Conservation (phyloP, 2,888 invertebrate species). For the Miltochrista miniata region DNA sequence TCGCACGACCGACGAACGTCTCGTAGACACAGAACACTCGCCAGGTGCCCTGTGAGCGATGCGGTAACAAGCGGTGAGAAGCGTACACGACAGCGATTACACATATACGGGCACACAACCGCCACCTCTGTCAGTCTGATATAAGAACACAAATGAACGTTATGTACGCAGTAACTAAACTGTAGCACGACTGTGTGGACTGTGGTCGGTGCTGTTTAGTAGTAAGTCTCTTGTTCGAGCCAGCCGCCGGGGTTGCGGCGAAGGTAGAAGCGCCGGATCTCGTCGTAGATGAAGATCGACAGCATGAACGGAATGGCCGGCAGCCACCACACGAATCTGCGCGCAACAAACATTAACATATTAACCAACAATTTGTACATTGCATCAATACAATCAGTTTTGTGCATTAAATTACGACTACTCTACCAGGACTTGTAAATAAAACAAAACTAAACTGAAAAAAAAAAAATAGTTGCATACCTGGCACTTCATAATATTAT, state of each 20-base stretch:
- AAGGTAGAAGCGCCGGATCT: conserved; percentile 98
- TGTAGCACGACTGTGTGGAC: conserved; percentile 67
- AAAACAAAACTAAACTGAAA: too few species aligned
- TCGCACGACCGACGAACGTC: conserved; percentile 45
- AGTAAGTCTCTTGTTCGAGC: conserved; percentile 99
- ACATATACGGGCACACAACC: conserved; percentile 69
- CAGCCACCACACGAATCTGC: conserved; percentile 99
- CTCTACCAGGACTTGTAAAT: too few species aligned
- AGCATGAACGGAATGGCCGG: conserved; percentile 99
- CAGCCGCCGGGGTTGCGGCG: conserved; percentile 99
- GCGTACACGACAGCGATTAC: conserved; percentile 77
- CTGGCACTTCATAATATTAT: too few species aligned
- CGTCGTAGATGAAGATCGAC: conserved; percentile 99
- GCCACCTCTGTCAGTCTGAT: conserved; percentile 75
- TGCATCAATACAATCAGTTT: too few species aligned
- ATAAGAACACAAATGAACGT: conserved; percentile 74
- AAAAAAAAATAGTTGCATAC: too few species aligned
- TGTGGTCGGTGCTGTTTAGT: conserved; percentile 85
- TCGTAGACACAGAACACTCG: too few species aligned
- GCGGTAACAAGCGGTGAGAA: conserved; percentile 78
- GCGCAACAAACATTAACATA: not conserved
- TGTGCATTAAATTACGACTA: too few species aligned
- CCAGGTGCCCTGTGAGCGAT: conserved; percentile 51
- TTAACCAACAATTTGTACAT: not conserved
- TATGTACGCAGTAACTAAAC: conserved; percentile 71